Percentiles rank a stretch among this genome's conserved stretches.
These are phyloP conservation scores for Paelopatides confundens DNA, from an alignment of 53 echinoderm and acorn worm genomes.

Conservation along the genomic window DNA sequence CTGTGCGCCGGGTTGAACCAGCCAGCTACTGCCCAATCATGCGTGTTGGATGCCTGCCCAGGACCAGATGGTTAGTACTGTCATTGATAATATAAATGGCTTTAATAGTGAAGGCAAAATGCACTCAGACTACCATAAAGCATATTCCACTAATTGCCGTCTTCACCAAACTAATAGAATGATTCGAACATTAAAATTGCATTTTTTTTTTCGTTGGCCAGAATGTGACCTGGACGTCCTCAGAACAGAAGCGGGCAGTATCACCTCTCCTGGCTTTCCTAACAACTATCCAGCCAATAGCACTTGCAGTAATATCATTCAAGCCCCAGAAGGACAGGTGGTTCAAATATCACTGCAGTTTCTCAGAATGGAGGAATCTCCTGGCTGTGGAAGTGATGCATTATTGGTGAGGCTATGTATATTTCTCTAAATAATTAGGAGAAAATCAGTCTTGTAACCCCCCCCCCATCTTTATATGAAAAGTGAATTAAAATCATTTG, in stretches of 20 bases:
- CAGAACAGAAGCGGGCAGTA: conserved; percentile 41
- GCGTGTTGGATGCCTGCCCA: conserved; percentile 56
- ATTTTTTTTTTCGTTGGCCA: no score
- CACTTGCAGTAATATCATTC: conserved; percentile 71
- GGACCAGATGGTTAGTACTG: conserved; percentile 64
- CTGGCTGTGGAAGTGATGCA: conserved; percentile 11
- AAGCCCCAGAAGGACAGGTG: conserved; percentile 72
- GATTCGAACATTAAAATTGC: no score
- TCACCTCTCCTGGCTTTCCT: conserved; percentile 69
- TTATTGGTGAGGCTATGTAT: conserved; percentile 51
- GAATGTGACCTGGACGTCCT: conserved; percentile 68
- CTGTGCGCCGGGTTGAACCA: conserved; percentile 63
- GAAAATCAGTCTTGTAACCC: no score
- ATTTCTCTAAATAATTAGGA: no score
- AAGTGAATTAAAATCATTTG: no score
- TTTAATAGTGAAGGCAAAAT: no score
- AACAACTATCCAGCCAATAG: conserved; percentile 62
- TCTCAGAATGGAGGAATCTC: conserved; percentile 26
- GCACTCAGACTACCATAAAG: no score
- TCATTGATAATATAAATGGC: no score
- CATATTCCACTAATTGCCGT: no score
- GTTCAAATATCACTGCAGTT: conserved; percentile 38
- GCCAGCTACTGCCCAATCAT: conserved; percentile 59
- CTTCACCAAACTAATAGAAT: no score
- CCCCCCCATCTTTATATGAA: no score